A percentile compares a stretch with the other conserved stretches of the same genome.
phyloP scores from a whole-genome alignment of 2,113 vertebrate species.

The Lamprotornis superbus region DNA sequence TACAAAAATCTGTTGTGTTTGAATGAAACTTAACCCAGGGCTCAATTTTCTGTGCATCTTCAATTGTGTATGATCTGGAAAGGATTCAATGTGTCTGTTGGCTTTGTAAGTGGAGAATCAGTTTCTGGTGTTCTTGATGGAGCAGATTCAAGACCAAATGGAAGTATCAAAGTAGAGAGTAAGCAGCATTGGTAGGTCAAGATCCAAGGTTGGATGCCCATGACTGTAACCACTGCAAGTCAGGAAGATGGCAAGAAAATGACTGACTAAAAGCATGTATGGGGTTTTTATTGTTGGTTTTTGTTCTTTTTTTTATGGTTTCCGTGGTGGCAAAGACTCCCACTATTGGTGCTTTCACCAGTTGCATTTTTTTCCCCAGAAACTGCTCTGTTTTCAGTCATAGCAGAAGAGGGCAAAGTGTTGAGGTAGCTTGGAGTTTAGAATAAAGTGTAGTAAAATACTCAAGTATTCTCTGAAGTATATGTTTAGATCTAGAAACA shows the following conservation, averaged over 20 bases:
- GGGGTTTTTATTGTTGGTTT: too few species aligned
- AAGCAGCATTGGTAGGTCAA: neutral
- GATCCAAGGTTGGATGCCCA: neutral
- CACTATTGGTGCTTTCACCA: neutral
- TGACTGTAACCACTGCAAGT: neutral
- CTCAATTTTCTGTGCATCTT: neutral
- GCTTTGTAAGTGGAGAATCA: neutral
- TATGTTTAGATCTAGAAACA: neutral
- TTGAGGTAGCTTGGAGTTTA: neutral
- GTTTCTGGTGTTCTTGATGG: neutral
- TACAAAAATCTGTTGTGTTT: neutral
- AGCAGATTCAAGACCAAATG: neutral
- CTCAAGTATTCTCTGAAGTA: neutral
- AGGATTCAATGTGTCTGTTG: neutral
- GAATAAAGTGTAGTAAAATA: neutral
- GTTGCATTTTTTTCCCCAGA: neutral
- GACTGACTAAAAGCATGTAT: neutral
- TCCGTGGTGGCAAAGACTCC: neutral
- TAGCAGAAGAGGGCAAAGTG: neutral
- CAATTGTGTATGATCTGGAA: neutral
- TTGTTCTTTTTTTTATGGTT: neutral
- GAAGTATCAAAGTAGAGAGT: neutral
- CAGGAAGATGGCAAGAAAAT: neutral
- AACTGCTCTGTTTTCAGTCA: neutral
- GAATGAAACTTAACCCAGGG: conserved; percentile 3